A percentile compares a stretch with the other conserved stretches of the same genome.
Evolutionary conservation across 2,113 vertebrate genomes (phyloP).

Genomic region (Strix uralensis): DNA sequence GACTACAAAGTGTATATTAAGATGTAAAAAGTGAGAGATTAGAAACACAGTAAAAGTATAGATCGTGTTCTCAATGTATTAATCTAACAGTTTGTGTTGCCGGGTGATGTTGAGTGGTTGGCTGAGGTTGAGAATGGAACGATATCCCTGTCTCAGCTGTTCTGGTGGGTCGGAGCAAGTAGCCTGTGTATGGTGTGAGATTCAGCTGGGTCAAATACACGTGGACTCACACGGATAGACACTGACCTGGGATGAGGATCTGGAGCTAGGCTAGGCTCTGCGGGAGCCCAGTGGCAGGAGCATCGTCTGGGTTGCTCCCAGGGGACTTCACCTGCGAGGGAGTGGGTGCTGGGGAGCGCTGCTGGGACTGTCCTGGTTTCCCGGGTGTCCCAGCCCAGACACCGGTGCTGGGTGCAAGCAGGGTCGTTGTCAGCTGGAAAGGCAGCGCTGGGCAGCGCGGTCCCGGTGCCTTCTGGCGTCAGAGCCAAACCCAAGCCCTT

Average conservation of each 20-base stretch:
- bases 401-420: background rate
- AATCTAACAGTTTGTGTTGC: background rate
- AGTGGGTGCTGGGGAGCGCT: background rate
- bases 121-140: background rate
- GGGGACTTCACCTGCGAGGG: background rate
- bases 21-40: background rate
- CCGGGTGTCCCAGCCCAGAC: rapidly evolving
- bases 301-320: background rate
- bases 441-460: background rate
- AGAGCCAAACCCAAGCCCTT: background rate
- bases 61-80: rapidly evolving
- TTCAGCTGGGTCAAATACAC: background rate
- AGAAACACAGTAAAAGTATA: background rate
- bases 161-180: rapidly evolving
- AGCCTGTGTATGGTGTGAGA: background rate
- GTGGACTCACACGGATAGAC: background rate
- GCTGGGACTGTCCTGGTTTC: background rate
- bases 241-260: background rate
- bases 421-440: rapidly evolving
- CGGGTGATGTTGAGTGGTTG: background rate
- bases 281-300: background rate
- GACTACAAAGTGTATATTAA: background rate
- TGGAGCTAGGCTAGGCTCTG: background rate
- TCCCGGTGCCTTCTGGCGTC: background rate
- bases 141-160: background rate